phyloP scores from a whole-genome alignment of 1,140 invertebrate species.

The Xylocopa sonorina region DNA sequence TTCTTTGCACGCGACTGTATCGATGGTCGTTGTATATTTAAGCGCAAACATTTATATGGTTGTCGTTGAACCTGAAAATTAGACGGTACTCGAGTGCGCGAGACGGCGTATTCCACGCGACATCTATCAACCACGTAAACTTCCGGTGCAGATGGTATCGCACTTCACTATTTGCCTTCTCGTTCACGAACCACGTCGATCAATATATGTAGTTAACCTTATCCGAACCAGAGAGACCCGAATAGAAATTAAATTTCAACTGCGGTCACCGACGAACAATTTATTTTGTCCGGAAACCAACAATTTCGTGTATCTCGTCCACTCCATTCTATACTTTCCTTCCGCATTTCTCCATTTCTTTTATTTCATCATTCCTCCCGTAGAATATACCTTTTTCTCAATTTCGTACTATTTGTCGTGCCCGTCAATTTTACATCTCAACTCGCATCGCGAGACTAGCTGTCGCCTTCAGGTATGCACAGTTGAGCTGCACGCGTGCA shows the following conservation, averaged over 20 bases:
- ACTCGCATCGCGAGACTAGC: too few relatives aligned
- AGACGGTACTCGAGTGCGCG: not conserved
- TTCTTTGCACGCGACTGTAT: too few relatives aligned
- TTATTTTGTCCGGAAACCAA: conserved; percentile 48
- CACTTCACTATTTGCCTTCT: conserved; percentile 22
- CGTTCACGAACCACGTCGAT: conserved; percentile 7
- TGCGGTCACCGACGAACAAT: not conserved
- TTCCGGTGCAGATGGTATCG: conserved; percentile 36
- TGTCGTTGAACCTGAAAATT: too few relatives aligned
- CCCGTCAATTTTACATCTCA: too few relatives aligned
- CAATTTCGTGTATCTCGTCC: conserved; percentile 28
- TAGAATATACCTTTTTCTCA: too few relatives aligned
- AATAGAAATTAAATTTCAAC: conserved; percentile 26
- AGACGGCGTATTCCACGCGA: not conserved
- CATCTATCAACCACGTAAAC: not conserved
- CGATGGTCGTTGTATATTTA: too few relatives aligned
- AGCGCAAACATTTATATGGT: too few relatives aligned
- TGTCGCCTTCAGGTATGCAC: too few relatives aligned
- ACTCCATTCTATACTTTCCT: too few relatives aligned
- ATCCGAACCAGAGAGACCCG: not conserved
- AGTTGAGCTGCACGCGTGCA: too few relatives aligned
- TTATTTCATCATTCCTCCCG: too few relatives aligned
- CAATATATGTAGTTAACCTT: conserved; percentile 13
- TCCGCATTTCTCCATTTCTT: not conserved
- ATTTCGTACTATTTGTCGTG: too few relatives aligned